A percentile compares a stretch with the other conserved stretches of the same genome.
These are phyloP conservation scores for Thereva nobilitata DNA, from an alignment of 2,888 invertebrate species.

Conservation along the genomic window DNA sequence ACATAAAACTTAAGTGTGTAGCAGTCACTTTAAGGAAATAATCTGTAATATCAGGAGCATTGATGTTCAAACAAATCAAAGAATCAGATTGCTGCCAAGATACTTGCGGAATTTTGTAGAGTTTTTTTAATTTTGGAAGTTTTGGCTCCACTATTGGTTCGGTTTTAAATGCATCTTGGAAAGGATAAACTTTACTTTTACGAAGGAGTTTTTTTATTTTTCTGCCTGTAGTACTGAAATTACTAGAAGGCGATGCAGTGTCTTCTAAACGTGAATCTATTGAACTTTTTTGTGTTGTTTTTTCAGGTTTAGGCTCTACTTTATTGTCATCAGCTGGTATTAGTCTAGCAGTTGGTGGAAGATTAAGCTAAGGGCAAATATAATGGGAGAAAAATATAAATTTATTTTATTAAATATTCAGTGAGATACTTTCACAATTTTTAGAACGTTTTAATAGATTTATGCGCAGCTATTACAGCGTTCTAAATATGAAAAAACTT, in stretches of 20 bases:
- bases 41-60: conserved; percentile 47
- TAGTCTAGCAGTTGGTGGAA: conserved; percentile 35
- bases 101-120: conserved; percentile 45
- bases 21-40: conserved; percentile 47
- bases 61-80: conserved; percentile 47
- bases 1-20: conserved; percentile 37
- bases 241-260: no score
- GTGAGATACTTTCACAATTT: not conserved
- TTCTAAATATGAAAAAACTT: no score
- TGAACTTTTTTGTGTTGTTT: not conserved
- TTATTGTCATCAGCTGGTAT: conserved; percentile 7
- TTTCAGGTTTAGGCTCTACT: not conserved
- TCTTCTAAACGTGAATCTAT: no score
- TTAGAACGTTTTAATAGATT: no score
- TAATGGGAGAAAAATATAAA: not conserved
- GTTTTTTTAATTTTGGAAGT: conserved; percentile 12
- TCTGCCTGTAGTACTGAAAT: no score
- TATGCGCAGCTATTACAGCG: no score
- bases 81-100: conserved; percentile 49
- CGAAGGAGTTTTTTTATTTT: no score
- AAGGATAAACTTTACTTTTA: not conserved
- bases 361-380: conserved; percentile 34
- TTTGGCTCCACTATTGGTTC: not conserved
- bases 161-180: not conserved
- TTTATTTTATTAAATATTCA: no score